These are phyloP conservation scores for Drosophila tani DNA, from an alignment of 1,140 invertebrate species.

Conservation along the genomic window DNA sequence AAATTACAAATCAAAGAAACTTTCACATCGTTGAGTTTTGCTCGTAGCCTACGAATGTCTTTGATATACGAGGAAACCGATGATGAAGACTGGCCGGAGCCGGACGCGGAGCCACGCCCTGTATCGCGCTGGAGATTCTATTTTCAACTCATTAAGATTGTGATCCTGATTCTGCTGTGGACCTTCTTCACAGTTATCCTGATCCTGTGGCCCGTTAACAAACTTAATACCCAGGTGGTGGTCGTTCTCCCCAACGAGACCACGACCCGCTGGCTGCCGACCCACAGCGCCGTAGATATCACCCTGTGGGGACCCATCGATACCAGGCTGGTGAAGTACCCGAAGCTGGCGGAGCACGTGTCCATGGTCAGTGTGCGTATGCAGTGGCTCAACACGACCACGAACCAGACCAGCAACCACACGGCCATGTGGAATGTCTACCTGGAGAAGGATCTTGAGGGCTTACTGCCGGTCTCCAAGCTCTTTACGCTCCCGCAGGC, in stretches of 20 bases:
- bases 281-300: background rate
- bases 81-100: no score
- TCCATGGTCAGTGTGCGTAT: background rate
- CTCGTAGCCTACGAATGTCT: background rate
- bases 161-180: background rate
- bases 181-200: background rate
- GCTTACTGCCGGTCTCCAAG: fast-evolving
- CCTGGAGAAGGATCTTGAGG: background rate
- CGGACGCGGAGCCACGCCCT: background rate
- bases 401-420: background rate
- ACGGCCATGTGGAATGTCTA: conserved; percentile 18
- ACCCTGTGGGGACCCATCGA: background rate
- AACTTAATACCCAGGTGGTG: background rate
- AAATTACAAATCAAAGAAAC: background rate
- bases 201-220: background rate
- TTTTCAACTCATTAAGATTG: background rate
- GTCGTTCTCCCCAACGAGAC: background rate
- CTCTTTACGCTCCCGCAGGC: fast-evolving
- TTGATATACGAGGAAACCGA: background rate
- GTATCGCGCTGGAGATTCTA: background rate
- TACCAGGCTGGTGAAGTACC: background rate
- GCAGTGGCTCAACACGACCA: background rate
- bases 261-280: background rate
- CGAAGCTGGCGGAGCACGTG: background rate
- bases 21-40: no score